Evolutionary conservation across 2,888 invertebrate genomes (phyloP).

Genomic region (Lasioglossum malachurum): DNA sequence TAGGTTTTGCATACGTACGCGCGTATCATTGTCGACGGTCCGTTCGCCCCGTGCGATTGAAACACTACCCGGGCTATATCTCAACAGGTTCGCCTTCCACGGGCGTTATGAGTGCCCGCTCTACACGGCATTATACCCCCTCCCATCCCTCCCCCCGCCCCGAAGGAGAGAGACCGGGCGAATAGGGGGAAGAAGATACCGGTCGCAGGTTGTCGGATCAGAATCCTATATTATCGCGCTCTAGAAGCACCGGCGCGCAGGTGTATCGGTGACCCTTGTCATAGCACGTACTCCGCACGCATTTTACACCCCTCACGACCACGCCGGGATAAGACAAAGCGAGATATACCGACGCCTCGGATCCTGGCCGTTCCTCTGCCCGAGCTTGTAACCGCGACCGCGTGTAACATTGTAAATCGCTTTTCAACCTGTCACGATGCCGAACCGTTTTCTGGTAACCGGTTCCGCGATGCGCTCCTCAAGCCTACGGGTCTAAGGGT

Average conservation of each 20-base stretch:
- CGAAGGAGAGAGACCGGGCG: background rate
- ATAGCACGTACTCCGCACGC: slow-evolving; percentile 59
- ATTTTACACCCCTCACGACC: slow-evolving; percentile 49
- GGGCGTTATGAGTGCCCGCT: slow-evolving; percentile 83
- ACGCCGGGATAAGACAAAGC: slow-evolving; percentile 44
- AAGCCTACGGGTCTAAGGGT: background rate
- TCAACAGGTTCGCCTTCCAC: slow-evolving; percentile 79
- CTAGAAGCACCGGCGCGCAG: slow-evolving; percentile 70
- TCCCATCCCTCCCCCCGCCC: no score
- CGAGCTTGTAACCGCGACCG: slow-evolving; percentile 37
- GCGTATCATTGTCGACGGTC: slow-evolving; percentile 80
- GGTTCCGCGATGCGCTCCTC: slow-evolving; percentile 23
- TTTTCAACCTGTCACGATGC: slow-evolving; percentile 13
- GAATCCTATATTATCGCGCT: slow-evolving; percentile 83
- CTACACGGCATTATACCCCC: slow-evolving; percentile 81
- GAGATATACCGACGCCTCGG: slow-evolving; percentile 33
- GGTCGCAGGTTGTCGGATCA: slow-evolving; percentile 77
- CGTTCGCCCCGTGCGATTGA: slow-evolving; percentile 78
- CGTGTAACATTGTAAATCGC: slow-evolving; percentile 23
- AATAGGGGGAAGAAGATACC: slow-evolving; percentile 55
- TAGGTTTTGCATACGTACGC: slow-evolving; percentile 79
- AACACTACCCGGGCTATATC: slow-evolving; percentile 84
- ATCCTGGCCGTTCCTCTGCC: slow-evolving; percentile 32
- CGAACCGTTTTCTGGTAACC: slow-evolving; percentile 40
- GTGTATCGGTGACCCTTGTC: slow-evolving; percentile 72